Base-by-base conservation (phyloP, 1,140 invertebrate genomes). In the Coelopa frigida region DNA sequence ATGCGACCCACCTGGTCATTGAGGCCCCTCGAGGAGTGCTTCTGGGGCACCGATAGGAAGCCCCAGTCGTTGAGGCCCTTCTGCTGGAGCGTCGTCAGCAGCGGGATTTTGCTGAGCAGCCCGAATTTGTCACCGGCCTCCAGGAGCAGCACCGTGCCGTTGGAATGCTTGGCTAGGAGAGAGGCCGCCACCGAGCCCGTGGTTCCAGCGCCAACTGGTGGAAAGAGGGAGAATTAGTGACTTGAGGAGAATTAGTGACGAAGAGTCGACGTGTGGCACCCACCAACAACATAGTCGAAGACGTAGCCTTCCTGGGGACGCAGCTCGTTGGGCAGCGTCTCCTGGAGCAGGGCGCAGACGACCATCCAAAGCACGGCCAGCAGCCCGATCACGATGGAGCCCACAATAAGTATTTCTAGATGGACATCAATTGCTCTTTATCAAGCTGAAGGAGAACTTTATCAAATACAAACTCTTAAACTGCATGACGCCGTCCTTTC, bases 101-200 rank as follows among this genome's bases (percentile, higher is more conserved):
- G 53, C 3, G 81, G 83, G 46, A 84, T 72, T 21, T 61, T 58
- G 51, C 67, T 75, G 18, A 80, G 66, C 56, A 76, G 76, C 21
- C 76, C 73, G 61, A 83, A 83, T 39, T 76, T 70, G n/a, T 75
- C 78, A 2, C 85, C 85, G 8, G 83, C 82, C 68, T 87, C 85
- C 20, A 87, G 64, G 0, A 87, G 64, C 23, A 87, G 58, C 2
- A 87, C 79, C 21, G 73, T 78, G 1, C 70, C 59, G 40, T 77
- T 75, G 11, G 72, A 67, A 40, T 78, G 70, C 56, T 81, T 79
- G 4, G 79, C 77, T 17, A 85, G 70, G 11, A 79, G 68, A 4
- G 81, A 78, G 1, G 87, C 86, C 12, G 91, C 55, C 1, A 89
- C 85, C 49, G 83, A 84, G 5, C 88, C 88, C 1, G 85, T 77